Percentiles rank a stretch among this genome's conserved stretches.
phyloP scores from a whole-genome alignment of 2,113 vertebrate species.

The Rhizomys pruinosus region DNA sequence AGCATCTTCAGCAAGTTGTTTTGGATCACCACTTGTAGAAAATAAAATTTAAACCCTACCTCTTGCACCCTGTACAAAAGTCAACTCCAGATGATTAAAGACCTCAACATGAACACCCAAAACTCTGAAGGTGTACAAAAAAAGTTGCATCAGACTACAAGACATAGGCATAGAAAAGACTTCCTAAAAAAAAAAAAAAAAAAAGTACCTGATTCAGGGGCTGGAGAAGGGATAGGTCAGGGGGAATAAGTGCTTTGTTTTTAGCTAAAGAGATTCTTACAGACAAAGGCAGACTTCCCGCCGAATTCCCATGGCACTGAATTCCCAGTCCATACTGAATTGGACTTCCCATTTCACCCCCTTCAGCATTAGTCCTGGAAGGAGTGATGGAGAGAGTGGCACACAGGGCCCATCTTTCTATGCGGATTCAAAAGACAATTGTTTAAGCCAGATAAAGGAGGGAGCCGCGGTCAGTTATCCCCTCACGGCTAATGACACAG shows the following conservation, averaged over 20 bases:
- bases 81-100: too few relatives aligned
- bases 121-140: too few relatives aligned
- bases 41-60: too few relatives aligned
- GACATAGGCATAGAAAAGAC: too few relatives aligned
- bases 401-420: constrained; percentile 67
- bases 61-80: too few relatives aligned
- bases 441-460: constrained; percentile 72
- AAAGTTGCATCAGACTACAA: too few relatives aligned
- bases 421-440: constrained; percentile 33
- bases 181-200: too few relatives aligned
- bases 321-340: background rate
- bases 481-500: constrained; percentile 70
- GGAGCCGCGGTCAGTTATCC: constrained; percentile 67
- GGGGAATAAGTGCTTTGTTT: background rate
- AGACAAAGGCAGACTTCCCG: constrained; percentile 21
- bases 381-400: background rate
- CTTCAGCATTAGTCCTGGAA: background rate
- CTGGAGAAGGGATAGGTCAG: too few relatives aligned
- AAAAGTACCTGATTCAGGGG: background rate
- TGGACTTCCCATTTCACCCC: constrained; percentile 20
- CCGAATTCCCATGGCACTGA: background rate
- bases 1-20: too few relatives aligned
- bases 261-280: constrained; percentile 28
- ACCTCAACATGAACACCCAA: too few relatives aligned
- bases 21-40: too few relatives aligned